Conservation (phyloP, 2,797 vertebrate species). For the Ceryle rudis region DNA sequence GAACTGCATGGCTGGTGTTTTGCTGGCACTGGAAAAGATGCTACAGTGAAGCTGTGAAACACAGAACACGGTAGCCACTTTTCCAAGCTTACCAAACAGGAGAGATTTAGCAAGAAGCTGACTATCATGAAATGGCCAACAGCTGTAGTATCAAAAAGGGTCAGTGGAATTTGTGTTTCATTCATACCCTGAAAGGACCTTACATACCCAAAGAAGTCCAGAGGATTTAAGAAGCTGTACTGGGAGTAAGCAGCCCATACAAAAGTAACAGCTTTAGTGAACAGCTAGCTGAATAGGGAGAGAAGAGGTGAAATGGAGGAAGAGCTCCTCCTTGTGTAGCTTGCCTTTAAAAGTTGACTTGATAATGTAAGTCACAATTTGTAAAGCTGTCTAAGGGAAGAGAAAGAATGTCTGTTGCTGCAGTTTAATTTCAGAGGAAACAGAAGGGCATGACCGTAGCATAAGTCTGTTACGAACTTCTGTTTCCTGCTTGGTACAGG, state of each 20-base stretch:
- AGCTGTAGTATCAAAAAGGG: background rate
- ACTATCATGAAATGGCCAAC: background rate
- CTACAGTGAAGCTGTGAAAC: background rate
- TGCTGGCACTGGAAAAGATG: background rate
- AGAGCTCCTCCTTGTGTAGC: constrained; percentile 50
- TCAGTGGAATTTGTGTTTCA: background rate
- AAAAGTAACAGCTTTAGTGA: background rate
- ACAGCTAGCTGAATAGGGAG: background rate
- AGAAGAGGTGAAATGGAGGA: background rate
- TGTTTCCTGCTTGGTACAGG: background rate
- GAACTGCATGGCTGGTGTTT: background rate
- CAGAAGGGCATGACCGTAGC: background rate
- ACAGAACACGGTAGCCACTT: background rate
- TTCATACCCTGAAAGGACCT: background rate
- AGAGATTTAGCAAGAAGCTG: background rate
- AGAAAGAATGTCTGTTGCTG: background rate
- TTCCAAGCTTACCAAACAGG: background rate
- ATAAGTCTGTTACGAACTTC: background rate
- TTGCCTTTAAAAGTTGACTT: background rate
- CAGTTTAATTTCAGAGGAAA: background rate
- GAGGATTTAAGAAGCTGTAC: background rate
- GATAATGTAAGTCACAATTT: background rate
- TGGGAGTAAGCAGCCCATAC: background rate
- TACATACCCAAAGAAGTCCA: background rate
- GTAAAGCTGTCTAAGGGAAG: background rate